Percentiles rank a stretch among this genome's conserved stretches.
Conservation (phyloP, 2,113 vertebrate species). For the Rhineura floridana region DNA sequence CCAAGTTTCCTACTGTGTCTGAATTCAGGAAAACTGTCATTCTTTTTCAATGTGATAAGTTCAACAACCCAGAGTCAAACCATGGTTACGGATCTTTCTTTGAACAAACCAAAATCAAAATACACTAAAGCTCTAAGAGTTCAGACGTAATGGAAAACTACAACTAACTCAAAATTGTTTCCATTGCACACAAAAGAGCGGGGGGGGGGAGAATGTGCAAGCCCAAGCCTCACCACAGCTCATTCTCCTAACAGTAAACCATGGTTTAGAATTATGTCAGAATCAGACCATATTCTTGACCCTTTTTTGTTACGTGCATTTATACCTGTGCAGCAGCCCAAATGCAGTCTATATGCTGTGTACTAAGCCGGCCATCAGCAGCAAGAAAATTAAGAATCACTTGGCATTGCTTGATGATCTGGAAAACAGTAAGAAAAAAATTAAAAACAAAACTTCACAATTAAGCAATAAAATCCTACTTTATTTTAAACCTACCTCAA, state of each 20-base stretch:
- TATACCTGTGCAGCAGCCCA: constrained; percentile 98
- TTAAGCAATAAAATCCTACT: constrained; percentile 1
- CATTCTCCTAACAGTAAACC: background rate
- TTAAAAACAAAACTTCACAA: constrained; percentile 8
- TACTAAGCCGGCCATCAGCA: constrained; percentile 95
- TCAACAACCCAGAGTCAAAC: background rate
- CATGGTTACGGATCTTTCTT: background rate
- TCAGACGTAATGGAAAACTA: background rate
- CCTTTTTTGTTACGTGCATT: background rate
- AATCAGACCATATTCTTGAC: background rate
- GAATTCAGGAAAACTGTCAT: background rate
- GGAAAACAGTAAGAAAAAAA: constrained; percentile 56
- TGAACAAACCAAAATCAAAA: background rate
- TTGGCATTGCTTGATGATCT: constrained; percentile 99
- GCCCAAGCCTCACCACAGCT: background rate
- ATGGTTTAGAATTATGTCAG: background rate
- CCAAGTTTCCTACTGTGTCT: background rate
- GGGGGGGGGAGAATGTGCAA: background rate
- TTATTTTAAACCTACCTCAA: constrained; percentile 85
- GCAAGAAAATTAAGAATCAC: constrained; percentile 99
- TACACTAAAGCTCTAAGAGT: background rate
- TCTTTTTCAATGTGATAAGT: background rate
- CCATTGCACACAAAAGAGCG: background rate
- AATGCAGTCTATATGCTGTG: constrained; percentile 98
- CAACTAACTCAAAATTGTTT: background rate